These are phyloP conservation scores for Aix galericulata DNA, from an alignment of 2,113 vertebrate genomes.

Conservation along the genomic window DNA sequence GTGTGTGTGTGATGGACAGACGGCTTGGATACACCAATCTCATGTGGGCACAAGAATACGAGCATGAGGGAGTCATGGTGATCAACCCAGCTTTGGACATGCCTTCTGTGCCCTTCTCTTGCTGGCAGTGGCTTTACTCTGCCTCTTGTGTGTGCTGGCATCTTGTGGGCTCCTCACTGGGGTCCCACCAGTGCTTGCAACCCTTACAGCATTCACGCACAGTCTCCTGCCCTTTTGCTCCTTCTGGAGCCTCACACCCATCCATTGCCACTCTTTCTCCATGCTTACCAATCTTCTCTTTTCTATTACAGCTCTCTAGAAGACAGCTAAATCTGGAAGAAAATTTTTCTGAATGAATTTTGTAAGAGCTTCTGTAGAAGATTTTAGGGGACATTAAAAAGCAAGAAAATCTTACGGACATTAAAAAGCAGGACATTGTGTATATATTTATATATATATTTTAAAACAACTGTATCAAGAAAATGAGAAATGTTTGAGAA, in stretches of 20 bases:
- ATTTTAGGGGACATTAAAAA: neutral
- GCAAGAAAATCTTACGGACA: neutral
- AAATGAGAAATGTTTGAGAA: slow-evolving; percentile 10
- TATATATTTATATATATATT: neutral
- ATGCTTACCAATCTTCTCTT: neutral
- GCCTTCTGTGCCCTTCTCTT: neutral
- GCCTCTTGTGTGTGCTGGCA: neutral
- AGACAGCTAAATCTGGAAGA: neutral
- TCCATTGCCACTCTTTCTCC: neutral
- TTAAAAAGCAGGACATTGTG: neutral
- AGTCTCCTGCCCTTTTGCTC: neutral
- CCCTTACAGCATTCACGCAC: neutral
- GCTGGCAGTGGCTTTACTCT: neutral
- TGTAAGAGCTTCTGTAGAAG: neutral
- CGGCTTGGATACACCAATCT: no score
- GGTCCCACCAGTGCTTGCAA: neutral
- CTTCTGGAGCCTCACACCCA: neutral
- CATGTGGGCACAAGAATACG: no score
- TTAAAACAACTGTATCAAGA: neutral
- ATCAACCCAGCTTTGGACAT: neutral
- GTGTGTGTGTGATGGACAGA: no score
- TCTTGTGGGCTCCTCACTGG: neutral
- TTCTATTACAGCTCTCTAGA: neutral
- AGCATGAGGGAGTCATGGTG: neutral
- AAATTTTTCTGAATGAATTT: neutral